phyloP scores from a whole-genome alignment of 1,140 invertebrate species.

The Dysdera silvatica region DNA sequence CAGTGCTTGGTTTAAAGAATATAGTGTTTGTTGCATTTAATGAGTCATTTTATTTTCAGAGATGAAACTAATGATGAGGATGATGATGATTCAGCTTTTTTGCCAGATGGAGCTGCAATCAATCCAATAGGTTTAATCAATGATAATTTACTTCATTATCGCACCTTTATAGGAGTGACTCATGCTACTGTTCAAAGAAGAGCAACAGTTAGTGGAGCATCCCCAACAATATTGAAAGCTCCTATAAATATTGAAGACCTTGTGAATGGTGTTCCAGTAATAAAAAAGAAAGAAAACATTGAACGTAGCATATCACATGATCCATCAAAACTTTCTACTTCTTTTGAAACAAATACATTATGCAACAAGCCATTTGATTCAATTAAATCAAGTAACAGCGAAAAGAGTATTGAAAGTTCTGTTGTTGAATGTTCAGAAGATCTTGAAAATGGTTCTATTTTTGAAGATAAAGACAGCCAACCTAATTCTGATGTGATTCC shows the following conservation, averaged over 20 bases:
- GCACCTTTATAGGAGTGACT: neutral
- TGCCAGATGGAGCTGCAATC: slow-evolving; percentile 19
- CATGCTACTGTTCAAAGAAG: slow-evolving; percentile 53
- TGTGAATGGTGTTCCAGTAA: slow-evolving; percentile 18
- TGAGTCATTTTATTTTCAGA: slow-evolving; percentile 6
- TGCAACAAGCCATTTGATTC: too few relatives aligned
- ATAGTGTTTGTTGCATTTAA: too few relatives aligned
- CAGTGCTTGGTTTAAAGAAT: too few relatives aligned
- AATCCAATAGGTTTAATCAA: slow-evolving; percentile 1
- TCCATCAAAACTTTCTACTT: too few relatives aligned
- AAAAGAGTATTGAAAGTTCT: too few relatives aligned
- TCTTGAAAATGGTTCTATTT: too few relatives aligned
- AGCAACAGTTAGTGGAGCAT: slow-evolving; percentile 78
- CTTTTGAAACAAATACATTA: too few relatives aligned
- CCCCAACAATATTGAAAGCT: slow-evolving; percentile 58
- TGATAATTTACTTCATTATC: neutral
- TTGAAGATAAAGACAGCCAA: too few relatives aligned
- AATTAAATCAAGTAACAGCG: too few relatives aligned
- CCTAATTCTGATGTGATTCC: too few relatives aligned
- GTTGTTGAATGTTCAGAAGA: too few relatives aligned
- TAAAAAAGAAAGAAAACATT: slow-evolving; percentile 12
- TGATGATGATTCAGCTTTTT: slow-evolving; percentile 39
- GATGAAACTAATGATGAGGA: slow-evolving; percentile 31
- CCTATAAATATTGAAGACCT: slow-evolving; percentile 56
- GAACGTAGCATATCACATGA: slow-evolving; percentile 28